phyloP scores from a whole-genome alignment of 2,888 invertebrate genomes.

The Eremobia ochroleuca region DNA sequence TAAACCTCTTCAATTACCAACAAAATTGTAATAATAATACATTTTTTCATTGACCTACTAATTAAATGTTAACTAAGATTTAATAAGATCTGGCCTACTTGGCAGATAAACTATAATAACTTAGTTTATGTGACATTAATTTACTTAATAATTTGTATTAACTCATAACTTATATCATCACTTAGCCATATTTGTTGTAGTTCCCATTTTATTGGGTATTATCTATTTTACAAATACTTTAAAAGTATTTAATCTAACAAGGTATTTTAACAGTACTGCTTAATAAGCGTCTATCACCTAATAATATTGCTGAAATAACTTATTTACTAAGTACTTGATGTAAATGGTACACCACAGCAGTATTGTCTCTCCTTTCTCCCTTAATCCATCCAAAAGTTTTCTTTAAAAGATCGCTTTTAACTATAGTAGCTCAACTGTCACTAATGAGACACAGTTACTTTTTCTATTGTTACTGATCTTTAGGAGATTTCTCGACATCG shows the following conservation, averaged over 20 bases:
- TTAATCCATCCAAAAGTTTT: not conserved
- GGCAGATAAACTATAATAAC: not conserved
- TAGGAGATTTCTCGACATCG: no score
- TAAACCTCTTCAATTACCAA: slow-evolving; percentile 51
- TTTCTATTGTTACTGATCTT: no score
- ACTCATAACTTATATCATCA: not conserved
- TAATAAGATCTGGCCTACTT: not conserved
- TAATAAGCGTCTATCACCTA: not conserved
- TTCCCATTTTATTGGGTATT: not conserved
- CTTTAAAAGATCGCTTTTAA: no score
- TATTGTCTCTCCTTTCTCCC: not conserved
- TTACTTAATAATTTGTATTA: not conserved
- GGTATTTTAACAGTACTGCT: not conserved
- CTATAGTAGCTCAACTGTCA: no score
- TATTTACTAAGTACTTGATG: slow-evolving; percentile 3
- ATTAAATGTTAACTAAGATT: not conserved
- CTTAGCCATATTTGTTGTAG: not conserved
- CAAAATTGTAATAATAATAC: not conserved
- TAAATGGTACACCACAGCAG: not conserved
- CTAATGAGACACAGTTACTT: no score
- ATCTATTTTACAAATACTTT: not conserved
- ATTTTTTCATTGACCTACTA: not conserved
- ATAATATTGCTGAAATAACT: not conserved
- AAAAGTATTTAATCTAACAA: not conserved
- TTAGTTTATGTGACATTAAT: not conserved